Percentiles rank a stretch among this genome's conserved stretches.
phyloP scores from a whole-genome alignment of 2,888 invertebrate species.

The Leptura quadrifasciata region DNA sequence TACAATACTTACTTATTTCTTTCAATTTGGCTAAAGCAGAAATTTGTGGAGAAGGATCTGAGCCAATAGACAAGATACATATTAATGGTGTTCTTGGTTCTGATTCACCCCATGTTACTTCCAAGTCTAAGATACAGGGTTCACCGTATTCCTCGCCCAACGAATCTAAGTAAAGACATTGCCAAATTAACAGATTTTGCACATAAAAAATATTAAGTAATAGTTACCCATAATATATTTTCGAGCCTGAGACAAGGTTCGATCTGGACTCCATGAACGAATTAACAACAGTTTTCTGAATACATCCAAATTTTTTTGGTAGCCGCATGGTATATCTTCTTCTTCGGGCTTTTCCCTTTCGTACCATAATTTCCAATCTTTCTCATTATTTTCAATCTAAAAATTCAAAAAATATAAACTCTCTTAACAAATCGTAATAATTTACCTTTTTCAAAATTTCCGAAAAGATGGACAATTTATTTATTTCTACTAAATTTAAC shows the following conservation, averaged over 20 bases:
- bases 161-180: constrained; percentile 79
- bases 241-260: constrained; percentile 94
- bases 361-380: constrained; percentile 93
- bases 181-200: not conserved
- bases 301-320: constrained; percentile 89
- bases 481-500: constrained; percentile 96
- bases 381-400: constrained; percentile 88
- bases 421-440: not conserved
- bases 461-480: constrained; percentile 86
- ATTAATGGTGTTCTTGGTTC: constrained; percentile 92
- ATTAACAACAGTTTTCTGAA: constrained; percentile 91
- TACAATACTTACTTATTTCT: constrained; percentile 82
- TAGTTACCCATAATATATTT: constrained; percentile 88
- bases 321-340: constrained; percentile 92
- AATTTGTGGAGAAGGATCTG: constrained; percentile 97
- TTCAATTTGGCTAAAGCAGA: constrained; percentile 89
- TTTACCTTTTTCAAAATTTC: constrained; percentile 87
- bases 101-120: constrained; percentile 92
- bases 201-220: not conserved
- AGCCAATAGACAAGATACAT: constrained; percentile 95
- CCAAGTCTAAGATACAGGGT: constrained; percentile 93
- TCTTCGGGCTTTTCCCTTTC: constrained; percentile 95
- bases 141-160: constrained; percentile 92
- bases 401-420: constrained; percentile 47
- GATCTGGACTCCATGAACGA: constrained; percentile 95